Evolutionary conservation across 2,797 vertebrate species (phyloP).

Genomic region (Paguma larvata): DNA sequence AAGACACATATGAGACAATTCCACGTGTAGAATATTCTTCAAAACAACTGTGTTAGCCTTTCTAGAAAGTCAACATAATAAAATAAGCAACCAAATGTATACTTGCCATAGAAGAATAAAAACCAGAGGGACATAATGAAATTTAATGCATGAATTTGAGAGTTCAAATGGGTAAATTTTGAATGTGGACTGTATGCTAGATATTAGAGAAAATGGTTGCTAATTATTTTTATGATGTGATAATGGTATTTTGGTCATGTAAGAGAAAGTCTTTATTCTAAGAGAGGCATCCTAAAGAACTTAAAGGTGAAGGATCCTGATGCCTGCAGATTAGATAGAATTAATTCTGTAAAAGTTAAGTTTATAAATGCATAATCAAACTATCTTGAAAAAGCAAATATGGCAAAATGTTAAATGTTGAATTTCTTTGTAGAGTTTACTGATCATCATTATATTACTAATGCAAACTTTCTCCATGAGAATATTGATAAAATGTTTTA

Average conservation of each 20-base stretch:
- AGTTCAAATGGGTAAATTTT: constrained; percentile 3
- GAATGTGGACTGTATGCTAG: not conserved
- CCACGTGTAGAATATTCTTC: not conserved
- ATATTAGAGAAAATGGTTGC: not conserved
- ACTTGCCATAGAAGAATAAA: not conserved
- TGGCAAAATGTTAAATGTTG: not conserved
- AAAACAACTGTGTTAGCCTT: not conserved
- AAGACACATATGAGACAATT: not conserved
- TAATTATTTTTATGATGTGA: constrained; percentile 12
- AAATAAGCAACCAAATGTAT: not conserved
- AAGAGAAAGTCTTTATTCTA: constrained; percentile 13
- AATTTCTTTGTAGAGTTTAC: constrained; percentile 1
- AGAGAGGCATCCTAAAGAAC: not conserved
- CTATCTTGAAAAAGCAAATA: constrained; percentile 31
- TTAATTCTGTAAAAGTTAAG: not conserved
- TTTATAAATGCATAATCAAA: not conserved
- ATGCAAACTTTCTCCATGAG: not conserved
- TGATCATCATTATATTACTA: not conserved
- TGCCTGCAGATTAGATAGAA: not conserved
- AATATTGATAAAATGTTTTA: not conserved
- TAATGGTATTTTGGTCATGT: not conserved
- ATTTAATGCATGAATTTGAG: not conserved
- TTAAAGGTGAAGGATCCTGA: not conserved
- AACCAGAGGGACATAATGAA: not conserved
- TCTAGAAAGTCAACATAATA: constrained; percentile 46